Base-by-base conservation (phyloP, 2,888 invertebrate species). In the Dryobota labecula region DNA sequence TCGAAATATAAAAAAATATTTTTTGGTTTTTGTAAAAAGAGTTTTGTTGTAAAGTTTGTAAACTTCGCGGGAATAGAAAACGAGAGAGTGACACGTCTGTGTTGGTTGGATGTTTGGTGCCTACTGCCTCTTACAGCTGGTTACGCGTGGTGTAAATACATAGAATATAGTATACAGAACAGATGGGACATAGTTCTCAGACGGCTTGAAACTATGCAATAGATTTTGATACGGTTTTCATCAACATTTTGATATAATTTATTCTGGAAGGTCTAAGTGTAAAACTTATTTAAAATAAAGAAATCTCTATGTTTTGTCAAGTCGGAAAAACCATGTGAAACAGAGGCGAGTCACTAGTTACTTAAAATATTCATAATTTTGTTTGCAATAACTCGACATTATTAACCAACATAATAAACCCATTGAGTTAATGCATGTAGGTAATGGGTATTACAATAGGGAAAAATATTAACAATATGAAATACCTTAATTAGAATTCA, bases 21-120 rank as follows among this genome's bases (percentile, higher is more conserved):
- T 38, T 57, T 62, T 60, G 30, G 20, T 51, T 72, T 47, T 77
- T 57, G 18, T 61, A 56, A 73, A 75, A 76, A 76, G 70, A 72
- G 53, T 70, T 53, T n/a, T 66, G 38, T 77, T 60, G 57, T 73
- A 85, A 85, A 87, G 84, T 89, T 89, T 79, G 76, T 82, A 63
- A 71, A 79, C 49, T 76, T 82, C 80, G 82, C 80, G 80, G 60
- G 62, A 69, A 78, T 76, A 67, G 72, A 65, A 8, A 43, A 27
- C 45, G n/a, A 49, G 38, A 24, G 45, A 9, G 65, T 36, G 20
- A 7, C 47, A 66, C 85, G 87, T 83, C 70, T 58, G 76, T 58
- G 64, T 73, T 67, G 82, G 82, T 86, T 85, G 87, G 86, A 82
- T 84, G 89, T 85, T 88, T 89, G 88, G 88, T 76, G 64, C 77